Conservation (phyloP, 2,113 vertebrate genomes). For the Spea multiplicata region DNA sequence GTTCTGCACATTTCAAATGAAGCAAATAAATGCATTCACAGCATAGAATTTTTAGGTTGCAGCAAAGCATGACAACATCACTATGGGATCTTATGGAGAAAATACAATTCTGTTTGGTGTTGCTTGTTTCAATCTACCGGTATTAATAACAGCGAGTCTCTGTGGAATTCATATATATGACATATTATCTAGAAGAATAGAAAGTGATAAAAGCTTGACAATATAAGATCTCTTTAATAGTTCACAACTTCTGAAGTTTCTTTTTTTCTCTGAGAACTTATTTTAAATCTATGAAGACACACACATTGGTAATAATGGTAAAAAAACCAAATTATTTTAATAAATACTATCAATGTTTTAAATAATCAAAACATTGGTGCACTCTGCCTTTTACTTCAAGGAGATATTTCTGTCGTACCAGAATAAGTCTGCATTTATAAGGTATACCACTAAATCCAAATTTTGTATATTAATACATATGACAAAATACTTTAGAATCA, state of each 20-base stretch:
- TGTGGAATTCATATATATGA: constrained; percentile 48
- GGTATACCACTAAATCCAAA: no score
- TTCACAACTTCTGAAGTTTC: constrained; percentile 9
- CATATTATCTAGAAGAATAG: constrained; percentile 52
- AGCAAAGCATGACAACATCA: constrained; percentile 48
- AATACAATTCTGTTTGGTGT: constrained; percentile 51
- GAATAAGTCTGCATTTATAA: no score
- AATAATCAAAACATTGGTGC: no score
- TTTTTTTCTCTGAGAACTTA: neutral
- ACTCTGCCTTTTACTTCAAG: no score
- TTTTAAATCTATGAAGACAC: neutral
- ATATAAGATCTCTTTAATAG: constrained; percentile 12
- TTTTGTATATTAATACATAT: no score
- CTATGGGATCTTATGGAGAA: constrained; percentile 53
- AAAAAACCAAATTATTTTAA: neutral
- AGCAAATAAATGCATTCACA: constrained; percentile 49
- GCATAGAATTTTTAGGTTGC: constrained; percentile 35
- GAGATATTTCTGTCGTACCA: no score
- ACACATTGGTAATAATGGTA: neutral
- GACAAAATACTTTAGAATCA: no score
- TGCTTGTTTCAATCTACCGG: constrained; percentile 54
- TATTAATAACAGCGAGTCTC: constrained; percentile 52
- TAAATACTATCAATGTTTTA: neutral
- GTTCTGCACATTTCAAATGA: constrained; percentile 17
- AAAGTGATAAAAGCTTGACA: constrained; percentile 51